Percentiles rank a stretch among this genome's conserved stretches.
Conservation (phyloP, 1,140 invertebrate species). For the Ostrea edulis region DNA sequence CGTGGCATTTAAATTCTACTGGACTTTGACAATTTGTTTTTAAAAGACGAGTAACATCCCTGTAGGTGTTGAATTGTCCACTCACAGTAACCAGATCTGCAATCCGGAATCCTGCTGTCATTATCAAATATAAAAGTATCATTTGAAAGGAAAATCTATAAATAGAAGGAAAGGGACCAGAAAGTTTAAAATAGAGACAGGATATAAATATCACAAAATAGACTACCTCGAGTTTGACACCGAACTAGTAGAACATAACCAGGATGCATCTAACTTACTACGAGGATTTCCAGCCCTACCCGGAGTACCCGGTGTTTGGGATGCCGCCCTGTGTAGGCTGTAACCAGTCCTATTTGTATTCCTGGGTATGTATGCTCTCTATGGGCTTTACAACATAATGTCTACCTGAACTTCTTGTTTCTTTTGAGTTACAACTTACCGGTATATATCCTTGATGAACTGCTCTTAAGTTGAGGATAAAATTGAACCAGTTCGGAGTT, state of each 20-base stretch:
- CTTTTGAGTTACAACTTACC: no score
- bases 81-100: constrained; percentile 1
- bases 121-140: neutral
- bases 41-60: neutral
- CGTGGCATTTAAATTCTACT: constrained; percentile 31
- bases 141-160: constrained; percentile 14
- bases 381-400: neutral
- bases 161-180: constrained; percentile 12
- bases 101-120: neutral
- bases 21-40: constrained; percentile 31
- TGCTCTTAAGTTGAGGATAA: no score
- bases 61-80: neutral
- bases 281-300: constrained; percentile 6
- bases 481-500: no score
- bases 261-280: constrained; percentile 19
- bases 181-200: neutral
- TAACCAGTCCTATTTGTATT: neutral
- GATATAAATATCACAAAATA: constrained; percentile 3
- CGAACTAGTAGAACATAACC: neutral
- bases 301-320: neutral
- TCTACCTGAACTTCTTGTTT: no score
- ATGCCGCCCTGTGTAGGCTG: neutral
- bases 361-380: constrained; percentile 12
- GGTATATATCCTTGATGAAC: no score
- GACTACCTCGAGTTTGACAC: neutral